A percentile compares a stretch with the other conserved stretches of the same genome.
Conservation (phyloP, 2,888 invertebrate genomes). For the Pteria penguin region DNA sequence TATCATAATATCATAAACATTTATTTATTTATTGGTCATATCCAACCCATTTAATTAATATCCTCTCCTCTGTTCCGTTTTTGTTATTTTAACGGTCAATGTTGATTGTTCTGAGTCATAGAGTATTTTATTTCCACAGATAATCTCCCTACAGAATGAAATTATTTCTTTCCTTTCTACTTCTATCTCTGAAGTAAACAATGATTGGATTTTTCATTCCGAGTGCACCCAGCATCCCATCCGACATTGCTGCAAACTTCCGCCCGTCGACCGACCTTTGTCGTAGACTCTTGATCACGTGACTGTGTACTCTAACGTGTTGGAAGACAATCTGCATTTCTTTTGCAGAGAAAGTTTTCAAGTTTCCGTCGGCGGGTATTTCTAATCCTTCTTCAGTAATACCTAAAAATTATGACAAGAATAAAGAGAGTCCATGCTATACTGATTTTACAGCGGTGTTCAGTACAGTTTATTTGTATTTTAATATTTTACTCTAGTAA, state of each 20-base stretch:
- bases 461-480: too few species aligned
- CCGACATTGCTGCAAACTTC: constrained; percentile 72
- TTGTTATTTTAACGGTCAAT: too few species aligned
- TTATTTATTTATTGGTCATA: too few species aligned
- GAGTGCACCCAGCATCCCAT: constrained; percentile 70
- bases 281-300: constrained; percentile 64
- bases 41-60: too few species aligned
- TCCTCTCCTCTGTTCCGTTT: too few species aligned
- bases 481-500: too few species aligned
- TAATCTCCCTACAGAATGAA: background rate
- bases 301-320: constrained; percentile 68
- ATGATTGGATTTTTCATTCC: constrained; percentile 72
- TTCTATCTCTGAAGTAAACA: constrained; percentile 65
- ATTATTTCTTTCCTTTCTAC: constrained; percentile 43
- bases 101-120: too few species aligned
- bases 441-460: too few species aligned
- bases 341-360: constrained; percentile 70
- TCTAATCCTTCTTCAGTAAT: constrained; percentile 71
- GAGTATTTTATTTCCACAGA: too few species aligned
- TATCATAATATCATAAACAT: too few species aligned
- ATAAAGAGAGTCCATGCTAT: too few species aligned
- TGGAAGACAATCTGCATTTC: constrained; percentile 74
- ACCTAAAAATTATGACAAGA: too few species aligned
- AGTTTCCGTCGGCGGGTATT: constrained; percentile 74
- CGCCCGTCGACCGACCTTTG: constrained; percentile 73